Conservation (phyloP, 2,888 invertebrate genomes). For the Aradus depressus region DNA sequence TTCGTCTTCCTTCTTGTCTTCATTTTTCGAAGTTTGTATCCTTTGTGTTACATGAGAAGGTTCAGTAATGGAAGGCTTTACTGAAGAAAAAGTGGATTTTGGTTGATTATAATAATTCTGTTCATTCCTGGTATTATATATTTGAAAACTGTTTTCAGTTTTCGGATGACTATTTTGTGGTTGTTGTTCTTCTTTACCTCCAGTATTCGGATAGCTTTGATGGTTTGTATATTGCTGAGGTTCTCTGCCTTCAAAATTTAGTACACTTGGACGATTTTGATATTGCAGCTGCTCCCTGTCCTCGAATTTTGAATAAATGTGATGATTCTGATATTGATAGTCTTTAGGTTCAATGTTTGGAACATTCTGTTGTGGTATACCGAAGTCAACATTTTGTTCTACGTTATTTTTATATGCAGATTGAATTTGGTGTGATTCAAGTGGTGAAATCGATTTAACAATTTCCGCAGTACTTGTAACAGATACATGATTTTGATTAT, state of each 20-base stretch:
- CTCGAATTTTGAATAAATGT: not conserved
- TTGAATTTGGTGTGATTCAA: slow-evolving; percentile 53
- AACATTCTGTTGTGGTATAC: too few relatives aligned
- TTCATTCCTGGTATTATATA: too few relatives aligned
- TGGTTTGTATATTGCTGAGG: not conserved
- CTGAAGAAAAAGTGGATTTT: slow-evolving; percentile 4
- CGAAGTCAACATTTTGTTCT: too few relatives aligned
- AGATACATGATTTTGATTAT: too few relatives aligned
- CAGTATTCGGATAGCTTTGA: too few relatives aligned
- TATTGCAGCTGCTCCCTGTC: not conserved
- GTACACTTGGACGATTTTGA: not conserved
- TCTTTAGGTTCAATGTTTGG: slow-evolving; percentile 9
- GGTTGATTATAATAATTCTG: too few relatives aligned
- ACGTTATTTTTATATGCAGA: not conserved
- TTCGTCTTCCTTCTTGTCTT: too few relatives aligned
- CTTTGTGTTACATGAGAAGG: too few relatives aligned
- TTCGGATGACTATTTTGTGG: not conserved
- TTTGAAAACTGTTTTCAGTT: not conserved
- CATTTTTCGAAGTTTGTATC: too few relatives aligned
- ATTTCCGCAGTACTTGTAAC: slow-evolving; percentile 57
- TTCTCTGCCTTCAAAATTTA: not conserved
- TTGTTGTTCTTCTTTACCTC: too few relatives aligned
- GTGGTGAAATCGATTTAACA: slow-evolving; percentile 63
- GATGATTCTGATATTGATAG: not conserved
- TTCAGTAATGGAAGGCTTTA: slow-evolving; percentile 3